Percentiles rank a stretch among this genome's conserved stretches.
Conservation (phyloP, 2,888 invertebrate species). For the Drosophila cognata region DNA sequence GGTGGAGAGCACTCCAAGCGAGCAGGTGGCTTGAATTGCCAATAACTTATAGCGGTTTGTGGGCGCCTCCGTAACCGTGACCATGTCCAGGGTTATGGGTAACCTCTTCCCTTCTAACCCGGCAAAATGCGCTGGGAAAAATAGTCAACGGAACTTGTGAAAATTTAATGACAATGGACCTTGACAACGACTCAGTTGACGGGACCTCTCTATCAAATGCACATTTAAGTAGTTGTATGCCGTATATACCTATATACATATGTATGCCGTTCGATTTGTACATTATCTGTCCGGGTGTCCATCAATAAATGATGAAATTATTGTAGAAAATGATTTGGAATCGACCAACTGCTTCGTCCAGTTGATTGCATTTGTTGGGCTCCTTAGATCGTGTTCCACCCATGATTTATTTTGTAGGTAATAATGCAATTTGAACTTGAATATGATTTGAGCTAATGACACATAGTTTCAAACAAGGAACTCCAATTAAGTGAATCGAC, state of each 20-base stretch:
- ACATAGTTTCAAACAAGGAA: background rate
- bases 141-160: constrained; percentile 63
- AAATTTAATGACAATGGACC: constrained; percentile 72
- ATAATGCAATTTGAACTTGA: background rate
- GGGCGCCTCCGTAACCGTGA: constrained; percentile 1
- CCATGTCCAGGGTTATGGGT: constrained; percentile 5
- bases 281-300: constrained; percentile 46
- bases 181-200: constrained; percentile 16
- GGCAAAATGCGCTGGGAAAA: constrained; percentile 60
- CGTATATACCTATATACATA: constrained; percentile 1
- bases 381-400: background rate
- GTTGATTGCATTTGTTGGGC: constrained; percentile 10
- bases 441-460: background rate
- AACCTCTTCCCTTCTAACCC: background rate
- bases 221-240: constrained; percentile 19
- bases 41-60: constrained; percentile 56
- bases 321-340: constrained; percentile 40
- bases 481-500: background rate
- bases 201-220: constrained; percentile 14
- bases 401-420: constrained; percentile 19
- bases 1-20: background rate
- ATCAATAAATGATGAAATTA: constrained; percentile 66
- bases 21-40: constrained; percentile 75
- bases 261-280: constrained; percentile 13
- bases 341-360: constrained; percentile 29